Evolutionary conservation across 2,888 invertebrate genomes (phyloP), one percentile per base, ranked within the genome.

Genomic region (Tenthredo distinguenda): DNA sequence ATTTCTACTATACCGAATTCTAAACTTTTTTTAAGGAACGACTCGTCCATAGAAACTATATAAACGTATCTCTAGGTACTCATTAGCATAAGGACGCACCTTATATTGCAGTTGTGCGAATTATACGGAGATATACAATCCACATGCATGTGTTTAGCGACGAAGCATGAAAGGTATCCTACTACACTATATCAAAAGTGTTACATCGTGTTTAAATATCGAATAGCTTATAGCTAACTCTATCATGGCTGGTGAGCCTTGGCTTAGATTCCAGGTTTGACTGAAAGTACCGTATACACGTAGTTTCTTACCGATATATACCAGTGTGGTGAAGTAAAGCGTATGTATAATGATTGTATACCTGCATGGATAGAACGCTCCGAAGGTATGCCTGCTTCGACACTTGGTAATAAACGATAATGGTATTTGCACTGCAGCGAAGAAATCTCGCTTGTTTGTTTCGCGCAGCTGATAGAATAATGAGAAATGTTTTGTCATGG

Each of bases 211-310:
- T n/a, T 81, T 62, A 81, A 81, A 81, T 81, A 81, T 81, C 81
- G 81, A 81, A 62, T 81, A 62, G 62, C 58, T 40, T 12, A 43
- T 21, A 50, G 47, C 26, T 6, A 55, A 55, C 77, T 62, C 62
- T 72, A 81, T 47, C 68, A 77, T 72, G 86, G 86, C 86, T 74
- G 86, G 83, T 87, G 86, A 90, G 88, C 91, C 91, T 91, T 90
- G 91, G 88, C 91, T 91, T 88, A 90, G 91, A 91, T 91, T 90
- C 89, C 90, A 88, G 83, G 79, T 87, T 87, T 88, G 90, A 90
- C 90, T 81, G 81, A 81, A 81, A 81, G 62, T 81, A 81, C 81
- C 81, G 81, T 81, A 81, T 58, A 81, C 81, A 79, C 79, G 79
- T 79, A 79, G 79, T 79, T 34, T 58, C 55, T 55, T 79, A 74